These are phyloP conservation scores for Sander lucioperca DNA, from an alignment of 2,113 vertebrate genomes.

Conservation along the genomic window DNA sequence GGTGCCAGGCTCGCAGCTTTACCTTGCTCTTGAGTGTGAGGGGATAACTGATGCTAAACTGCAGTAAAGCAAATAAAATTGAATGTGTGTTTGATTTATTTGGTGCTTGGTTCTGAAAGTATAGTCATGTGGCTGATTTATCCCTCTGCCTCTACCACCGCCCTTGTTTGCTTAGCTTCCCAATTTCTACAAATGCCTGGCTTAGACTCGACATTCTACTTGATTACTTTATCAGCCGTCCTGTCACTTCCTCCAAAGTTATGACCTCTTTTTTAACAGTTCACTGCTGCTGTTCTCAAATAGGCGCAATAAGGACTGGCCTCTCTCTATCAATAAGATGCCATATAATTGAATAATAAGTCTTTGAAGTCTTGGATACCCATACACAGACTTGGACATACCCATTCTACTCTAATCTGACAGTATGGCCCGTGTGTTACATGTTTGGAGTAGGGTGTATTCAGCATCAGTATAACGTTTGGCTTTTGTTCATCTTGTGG, in stretches of 20 bases:
- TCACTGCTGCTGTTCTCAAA: constrained; percentile 29
- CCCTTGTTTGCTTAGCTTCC: constrained; percentile 63
- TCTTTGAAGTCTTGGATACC: constrained; percentile 14
- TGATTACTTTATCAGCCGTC: constrained; percentile 68
- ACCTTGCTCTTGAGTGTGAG: constrained; percentile 23
- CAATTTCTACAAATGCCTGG: constrained; percentile 59
- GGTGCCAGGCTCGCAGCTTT: constrained; percentile 30
- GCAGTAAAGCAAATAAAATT: constrained; percentile 52
- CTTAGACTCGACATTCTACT: constrained; percentile 59
- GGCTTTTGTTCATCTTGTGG: constrained; percentile 35
- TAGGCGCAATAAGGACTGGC: background rate
- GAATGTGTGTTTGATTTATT: constrained; percentile 58
- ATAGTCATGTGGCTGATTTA: constrained; percentile 58
- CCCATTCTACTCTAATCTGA: background rate
- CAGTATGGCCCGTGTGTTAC: background rate
- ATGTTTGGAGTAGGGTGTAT: constrained; percentile 4
- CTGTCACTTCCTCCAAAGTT: constrained; percentile 48
- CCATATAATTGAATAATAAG: constrained; percentile 45
- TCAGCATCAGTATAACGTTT: constrained; percentile 35
- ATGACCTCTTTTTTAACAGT: constrained; percentile 45
- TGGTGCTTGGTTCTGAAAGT: constrained; percentile 33
- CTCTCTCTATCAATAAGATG: constrained; percentile 18
- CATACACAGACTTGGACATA: background rate
- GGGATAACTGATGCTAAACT: constrained; percentile 49
- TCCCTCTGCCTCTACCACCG: constrained; percentile 35